A percentile compares a stretch with the other conserved stretches of the same genome.
phyloP scores from a whole-genome alignment of 2,113 vertebrate species.

The Microtus ochrogaster region DNA sequence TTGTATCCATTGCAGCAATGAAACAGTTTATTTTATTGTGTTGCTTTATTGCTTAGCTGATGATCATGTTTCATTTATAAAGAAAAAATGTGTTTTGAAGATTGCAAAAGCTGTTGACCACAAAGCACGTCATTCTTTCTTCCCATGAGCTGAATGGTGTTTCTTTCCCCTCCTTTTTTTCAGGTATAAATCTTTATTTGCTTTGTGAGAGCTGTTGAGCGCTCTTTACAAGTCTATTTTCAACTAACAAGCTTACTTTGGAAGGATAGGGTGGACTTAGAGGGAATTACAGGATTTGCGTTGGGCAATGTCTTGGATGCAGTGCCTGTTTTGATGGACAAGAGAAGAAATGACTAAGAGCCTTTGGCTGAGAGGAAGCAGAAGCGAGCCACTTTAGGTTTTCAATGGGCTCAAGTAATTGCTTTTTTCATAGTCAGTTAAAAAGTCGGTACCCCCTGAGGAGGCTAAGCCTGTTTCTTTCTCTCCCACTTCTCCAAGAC shows the following conservation, averaged over 20 bases:
- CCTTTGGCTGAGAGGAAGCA: conserved; percentile 41
- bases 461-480: not conserved
- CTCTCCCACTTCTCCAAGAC: not conserved
- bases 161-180: conserved; percentile 15
- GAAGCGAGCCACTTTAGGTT: conserved; percentile 6
- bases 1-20: not conserved
- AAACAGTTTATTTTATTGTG: not conserved
- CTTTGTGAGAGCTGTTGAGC: conserved; percentile 62
- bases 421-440: conserved; percentile 21
- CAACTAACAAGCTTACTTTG: conserved; percentile 80
- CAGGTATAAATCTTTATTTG: conserved; percentile 76
- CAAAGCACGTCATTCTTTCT: not conserved
- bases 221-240: conserved; percentile 79
- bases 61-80: not conserved
- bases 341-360: conserved; percentile 58
- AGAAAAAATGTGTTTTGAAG: conserved; percentile 39
- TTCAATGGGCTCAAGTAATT: conserved; percentile 4
- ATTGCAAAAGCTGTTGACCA: not conserved
- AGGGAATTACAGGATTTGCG: conserved; percentile 74
- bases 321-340: conserved; percentile 66
- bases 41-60: conserved; percentile 29
- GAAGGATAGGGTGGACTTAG: conserved; percentile 74
- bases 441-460: not conserved
- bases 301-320: conserved; percentile 64
- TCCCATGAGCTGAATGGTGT: not conserved